Conservation (phyloP, 2,888 invertebrate genomes). For the Scaeva pyrastri region DNA sequence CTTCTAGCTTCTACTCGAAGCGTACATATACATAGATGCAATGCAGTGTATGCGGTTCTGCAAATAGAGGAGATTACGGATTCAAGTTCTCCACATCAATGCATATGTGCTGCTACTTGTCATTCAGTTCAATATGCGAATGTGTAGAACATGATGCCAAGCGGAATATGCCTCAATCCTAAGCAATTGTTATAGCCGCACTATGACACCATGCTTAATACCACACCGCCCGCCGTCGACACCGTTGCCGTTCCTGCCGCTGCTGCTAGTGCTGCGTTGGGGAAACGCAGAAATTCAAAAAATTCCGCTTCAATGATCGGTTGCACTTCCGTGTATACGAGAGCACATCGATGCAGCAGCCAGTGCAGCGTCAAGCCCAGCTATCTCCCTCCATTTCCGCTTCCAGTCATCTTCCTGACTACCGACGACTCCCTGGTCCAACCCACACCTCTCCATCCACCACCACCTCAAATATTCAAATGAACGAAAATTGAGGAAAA, state of each 20-base stretch:
- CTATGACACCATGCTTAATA: conserved; percentile 68
- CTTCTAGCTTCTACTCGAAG: background rate
- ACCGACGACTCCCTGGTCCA: no score
- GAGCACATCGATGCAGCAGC: background rate
- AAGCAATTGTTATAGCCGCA: conserved; percentile 69
- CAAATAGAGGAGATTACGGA: conserved; percentile 40
- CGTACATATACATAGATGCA: background rate
- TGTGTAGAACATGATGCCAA: conserved; percentile 60
- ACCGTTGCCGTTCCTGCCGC: no score
- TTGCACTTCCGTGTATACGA: conserved; percentile 62
- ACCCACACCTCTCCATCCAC: background rate
- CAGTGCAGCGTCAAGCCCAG: background rate
- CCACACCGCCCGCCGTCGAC: background rate
- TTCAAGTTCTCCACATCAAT: conserved; percentile 65
- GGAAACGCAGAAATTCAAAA: conserved; percentile 50
- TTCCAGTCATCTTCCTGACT: no score
- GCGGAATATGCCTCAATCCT: conserved; percentile 52
- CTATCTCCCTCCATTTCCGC: background rate
- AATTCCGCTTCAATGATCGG: conserved; percentile 70
- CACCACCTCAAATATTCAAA: conserved; percentile 25
- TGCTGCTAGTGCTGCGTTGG: conserved; percentile 12
- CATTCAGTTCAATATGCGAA: conserved; percentile 72
- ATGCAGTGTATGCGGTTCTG: background rate
- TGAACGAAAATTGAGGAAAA: conserved; percentile 34
- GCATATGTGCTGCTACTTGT: conserved; percentile 64